Conservation (phyloP, 2,888 invertebrate genomes). For the Physocephala rufipes region DNA sequence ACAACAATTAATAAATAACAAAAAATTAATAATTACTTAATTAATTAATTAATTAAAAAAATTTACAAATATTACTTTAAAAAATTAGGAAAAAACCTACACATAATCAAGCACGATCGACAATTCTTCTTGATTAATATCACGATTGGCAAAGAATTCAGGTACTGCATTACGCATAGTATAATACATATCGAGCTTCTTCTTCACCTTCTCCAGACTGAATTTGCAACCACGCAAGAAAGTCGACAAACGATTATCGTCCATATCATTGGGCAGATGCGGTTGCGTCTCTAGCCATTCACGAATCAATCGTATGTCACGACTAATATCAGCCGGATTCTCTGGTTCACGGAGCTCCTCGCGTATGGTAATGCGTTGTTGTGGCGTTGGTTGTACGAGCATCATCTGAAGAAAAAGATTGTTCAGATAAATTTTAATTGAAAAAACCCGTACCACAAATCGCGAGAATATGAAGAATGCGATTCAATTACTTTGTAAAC, state of each 20-base stretch:
- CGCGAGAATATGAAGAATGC: too few relatives aligned
- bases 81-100: constrained; percentile 68
- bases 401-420: constrained; percentile 65
- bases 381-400: constrained; percentile 74
- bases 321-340: constrained; percentile 69
- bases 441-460: too few relatives aligned
- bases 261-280: constrained; percentile 74
- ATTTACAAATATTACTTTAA: not conserved
- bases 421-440: too few relatives aligned
- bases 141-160: constrained; percentile 82
- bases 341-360: constrained; percentile 74
- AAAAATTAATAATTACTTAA: too few relatives aligned
- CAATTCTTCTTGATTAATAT: constrained; percentile 77
- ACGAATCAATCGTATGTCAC: constrained; percentile 72
- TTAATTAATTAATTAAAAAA: too few relatives aligned
- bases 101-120: constrained; percentile 74
- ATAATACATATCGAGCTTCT: constrained; percentile 88
- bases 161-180: constrained; percentile 85
- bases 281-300: constrained; percentile 77
- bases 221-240: constrained; percentile 88
- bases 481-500: too few relatives aligned
- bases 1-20: too few relatives aligned
- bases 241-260: constrained; percentile 81
- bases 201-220: constrained; percentile 85
- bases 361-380: constrained; percentile 74